phyloP scores from a whole-genome alignment of 2,797 vertebrate species.

The Lacerta bilineata region DNA sequence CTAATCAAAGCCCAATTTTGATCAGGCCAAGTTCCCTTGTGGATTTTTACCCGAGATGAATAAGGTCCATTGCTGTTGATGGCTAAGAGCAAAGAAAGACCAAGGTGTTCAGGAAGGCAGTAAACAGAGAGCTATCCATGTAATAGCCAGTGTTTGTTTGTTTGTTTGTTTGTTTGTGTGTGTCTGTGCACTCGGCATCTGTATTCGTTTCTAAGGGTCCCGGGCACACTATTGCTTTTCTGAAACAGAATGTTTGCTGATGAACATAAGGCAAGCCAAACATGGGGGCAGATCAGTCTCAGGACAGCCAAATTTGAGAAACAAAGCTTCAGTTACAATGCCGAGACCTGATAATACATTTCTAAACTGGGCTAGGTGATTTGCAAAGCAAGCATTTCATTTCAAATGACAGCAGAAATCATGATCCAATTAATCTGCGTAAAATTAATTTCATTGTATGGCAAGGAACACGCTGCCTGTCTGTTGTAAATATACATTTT shows the following conservation, averaged over 20 bases:
- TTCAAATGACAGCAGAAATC: conserved; percentile 21
- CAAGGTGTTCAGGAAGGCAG: not conserved
- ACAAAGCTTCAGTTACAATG: conserved; percentile 15
- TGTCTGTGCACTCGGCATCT: not conserved
- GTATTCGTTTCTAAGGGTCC: not conserved
- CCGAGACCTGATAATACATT: not conserved
- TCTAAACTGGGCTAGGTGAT: not conserved
- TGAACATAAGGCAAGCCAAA: conserved; percentile 21
- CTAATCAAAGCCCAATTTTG: conserved; percentile 1
- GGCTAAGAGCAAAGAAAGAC: conserved; percentile 15
- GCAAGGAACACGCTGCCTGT: conserved; percentile 12
- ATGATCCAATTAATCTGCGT: conserved; percentile 34
- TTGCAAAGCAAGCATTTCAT: conserved; percentile 16
- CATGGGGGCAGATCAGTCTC: not conserved
- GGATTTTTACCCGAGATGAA: not conserved
- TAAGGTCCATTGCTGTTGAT: conserved; percentile 31
- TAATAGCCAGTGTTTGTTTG: conserved; percentile 36
- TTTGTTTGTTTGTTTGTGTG: not conserved
- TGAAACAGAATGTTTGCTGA: conserved; percentile 24
- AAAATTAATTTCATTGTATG: conserved; percentile 32
- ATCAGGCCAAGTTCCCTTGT: not conserved
- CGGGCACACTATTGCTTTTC: not conserved
- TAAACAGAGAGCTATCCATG: conserved; percentile 25
- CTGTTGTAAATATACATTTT: conserved; percentile 33
- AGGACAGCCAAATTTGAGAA: not conserved